Conservation (phyloP, 1,140 invertebrate genomes). For the Atta colombica region DNA sequence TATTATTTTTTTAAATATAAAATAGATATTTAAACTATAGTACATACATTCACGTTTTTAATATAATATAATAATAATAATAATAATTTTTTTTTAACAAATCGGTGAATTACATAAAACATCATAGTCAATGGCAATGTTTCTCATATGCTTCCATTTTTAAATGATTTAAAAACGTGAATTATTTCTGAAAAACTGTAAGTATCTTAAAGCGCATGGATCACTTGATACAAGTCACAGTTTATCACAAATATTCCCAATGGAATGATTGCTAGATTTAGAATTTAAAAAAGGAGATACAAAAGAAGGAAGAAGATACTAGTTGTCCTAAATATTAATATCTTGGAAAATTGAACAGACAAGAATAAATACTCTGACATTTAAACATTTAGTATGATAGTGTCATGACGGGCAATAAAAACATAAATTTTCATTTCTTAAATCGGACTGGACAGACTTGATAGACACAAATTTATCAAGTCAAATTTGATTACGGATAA, state of each 20-base stretch:
- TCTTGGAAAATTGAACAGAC: slow-evolving; percentile 65
- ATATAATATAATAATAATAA: slow-evolving; percentile 70
- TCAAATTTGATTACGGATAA: background rate
- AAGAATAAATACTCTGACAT: slow-evolving; percentile 65
- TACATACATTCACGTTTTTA: slow-evolving; percentile 81
- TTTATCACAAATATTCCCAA: slow-evolving; percentile 54
- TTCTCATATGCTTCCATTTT: slow-evolving; percentile 64
- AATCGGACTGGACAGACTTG: slow-evolving; percentile 21
- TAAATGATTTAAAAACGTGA: slow-evolving; percentile 60
- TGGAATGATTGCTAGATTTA: slow-evolving; percentile 70
- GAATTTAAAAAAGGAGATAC: slow-evolving; percentile 21
- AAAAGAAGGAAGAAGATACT: slow-evolving; percentile 39
- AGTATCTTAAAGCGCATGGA: background rate
- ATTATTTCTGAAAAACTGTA: slow-evolving; percentile 40
- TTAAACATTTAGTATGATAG: slow-evolving; percentile 52
- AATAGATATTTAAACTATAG: slow-evolving; percentile 83
- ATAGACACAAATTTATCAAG: background rate
- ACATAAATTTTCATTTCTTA: slow-evolving; percentile 5
- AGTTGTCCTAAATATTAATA: slow-evolving; percentile 1
- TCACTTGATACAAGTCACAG: slow-evolving; percentile 18
- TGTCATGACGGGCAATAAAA: slow-evolving; percentile 33
- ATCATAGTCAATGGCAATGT: slow-evolving; percentile 69
- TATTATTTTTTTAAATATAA: slow-evolving; percentile 81
- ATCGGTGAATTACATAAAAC: slow-evolving; percentile 73
- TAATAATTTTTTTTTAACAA: slow-evolving; percentile 75